Conservation (phyloP, 2,797 vertebrate species). For the Perodicticus potto region DNA sequence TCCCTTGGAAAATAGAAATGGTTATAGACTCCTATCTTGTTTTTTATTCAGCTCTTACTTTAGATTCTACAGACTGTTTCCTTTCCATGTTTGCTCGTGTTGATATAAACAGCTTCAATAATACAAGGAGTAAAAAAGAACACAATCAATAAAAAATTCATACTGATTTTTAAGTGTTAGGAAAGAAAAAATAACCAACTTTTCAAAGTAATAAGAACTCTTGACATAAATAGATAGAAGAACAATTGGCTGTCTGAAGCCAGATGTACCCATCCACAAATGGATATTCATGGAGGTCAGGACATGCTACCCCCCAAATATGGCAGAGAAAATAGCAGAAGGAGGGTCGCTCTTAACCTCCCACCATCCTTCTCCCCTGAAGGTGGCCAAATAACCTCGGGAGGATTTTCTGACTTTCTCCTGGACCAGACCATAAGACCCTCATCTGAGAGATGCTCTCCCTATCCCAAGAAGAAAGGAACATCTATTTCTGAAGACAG, state of each 20-base stretch:
- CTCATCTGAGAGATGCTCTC: neutral
- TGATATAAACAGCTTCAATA: constrained; percentile 36
- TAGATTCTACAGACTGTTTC: neutral
- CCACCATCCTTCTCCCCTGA: neutral
- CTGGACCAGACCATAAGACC: neutral
- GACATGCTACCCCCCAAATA: neutral
- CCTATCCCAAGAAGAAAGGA: neutral
- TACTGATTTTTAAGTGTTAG: constrained; percentile 9
- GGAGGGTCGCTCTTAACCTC: neutral
- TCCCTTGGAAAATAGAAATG: constrained; percentile 8
- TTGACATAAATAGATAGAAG: neutral
- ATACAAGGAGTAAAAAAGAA: neutral
- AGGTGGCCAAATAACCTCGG: neutral
- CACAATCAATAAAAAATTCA: neutral
- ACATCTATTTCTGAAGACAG: neutral
- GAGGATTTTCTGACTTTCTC: neutral
- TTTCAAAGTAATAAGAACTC: neutral
- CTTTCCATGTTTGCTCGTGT: neutral
- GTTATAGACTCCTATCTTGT: neutral
- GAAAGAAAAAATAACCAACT: constrained; percentile 6
- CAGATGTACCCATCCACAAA: neutral
- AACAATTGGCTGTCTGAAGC: neutral
- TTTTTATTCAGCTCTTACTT: neutral
- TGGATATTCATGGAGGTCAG: neutral
- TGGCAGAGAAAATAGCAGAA: neutral